These are phyloP conservation scores for Neogale vison DNA, from an alignment of 2,113 vertebrate species.

Conservation along the genomic window DNA sequence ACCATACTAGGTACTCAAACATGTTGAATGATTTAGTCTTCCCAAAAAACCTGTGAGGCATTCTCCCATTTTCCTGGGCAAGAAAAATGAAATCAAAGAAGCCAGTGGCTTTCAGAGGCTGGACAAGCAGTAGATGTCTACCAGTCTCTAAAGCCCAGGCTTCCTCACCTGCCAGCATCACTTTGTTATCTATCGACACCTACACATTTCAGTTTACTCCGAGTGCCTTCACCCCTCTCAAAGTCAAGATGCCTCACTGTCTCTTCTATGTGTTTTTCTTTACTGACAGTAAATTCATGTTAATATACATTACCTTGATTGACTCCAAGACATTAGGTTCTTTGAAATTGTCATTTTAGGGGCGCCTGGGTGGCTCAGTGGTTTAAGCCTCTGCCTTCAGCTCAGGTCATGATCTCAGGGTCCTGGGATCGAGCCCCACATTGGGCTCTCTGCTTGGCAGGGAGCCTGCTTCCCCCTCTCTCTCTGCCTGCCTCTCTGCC, in stretches of 20 bases:
- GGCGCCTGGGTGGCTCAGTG: no score
- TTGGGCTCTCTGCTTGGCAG: no score
- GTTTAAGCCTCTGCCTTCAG: no score
- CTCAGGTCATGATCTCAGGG: no score
- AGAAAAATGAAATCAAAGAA: background rate
- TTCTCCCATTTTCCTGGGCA: background rate
- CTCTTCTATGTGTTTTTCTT: background rate
- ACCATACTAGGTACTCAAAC: background rate
- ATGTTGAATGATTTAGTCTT: background rate
- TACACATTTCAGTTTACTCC: background rate
- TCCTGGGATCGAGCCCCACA: no score
- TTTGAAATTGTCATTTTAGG: slow-evolving; percentile 52
- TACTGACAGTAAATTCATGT: slow-evolving; percentile 17
- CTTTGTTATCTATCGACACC: background rate
- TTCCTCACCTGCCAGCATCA: fast-evolving
- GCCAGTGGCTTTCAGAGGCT: background rate
- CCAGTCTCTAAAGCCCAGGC: background rate
- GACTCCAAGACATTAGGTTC: slow-evolving; percentile 45
- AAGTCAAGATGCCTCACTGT: background rate
- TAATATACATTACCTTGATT: slow-evolving; percentile 52
- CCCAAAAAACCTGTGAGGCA: background rate
- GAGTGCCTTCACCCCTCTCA: background rate
- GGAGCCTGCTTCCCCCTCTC: no score
- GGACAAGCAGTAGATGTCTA: background rate
- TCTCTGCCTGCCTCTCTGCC: no score